Conservation (phyloP, 2,797 vertebrate species). For the Podarcis lilfordi region DNA sequence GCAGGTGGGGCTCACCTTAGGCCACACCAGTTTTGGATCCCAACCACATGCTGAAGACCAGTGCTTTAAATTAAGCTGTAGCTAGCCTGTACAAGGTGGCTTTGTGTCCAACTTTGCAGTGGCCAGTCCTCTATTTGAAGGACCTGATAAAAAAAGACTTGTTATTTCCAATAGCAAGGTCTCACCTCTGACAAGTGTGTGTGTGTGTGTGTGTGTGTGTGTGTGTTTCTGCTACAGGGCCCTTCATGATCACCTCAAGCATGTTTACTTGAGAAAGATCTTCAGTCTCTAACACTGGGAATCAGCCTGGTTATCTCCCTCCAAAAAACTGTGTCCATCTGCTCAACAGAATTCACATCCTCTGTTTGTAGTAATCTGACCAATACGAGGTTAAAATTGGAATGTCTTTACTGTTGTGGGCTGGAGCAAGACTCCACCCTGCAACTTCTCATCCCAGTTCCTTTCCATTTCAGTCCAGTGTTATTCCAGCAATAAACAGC, state of each 20-base stretch:
- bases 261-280: not conserved
- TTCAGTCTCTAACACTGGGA: not conserved
- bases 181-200: too few relatives aligned
- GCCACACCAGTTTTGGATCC: too few relatives aligned
- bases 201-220: too few relatives aligned
- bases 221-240: not conserved
- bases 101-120: too few relatives aligned
- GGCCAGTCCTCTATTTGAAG: too few relatives aligned
- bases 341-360: not conserved
- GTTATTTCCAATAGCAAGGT: too few relatives aligned
- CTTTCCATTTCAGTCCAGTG: not conserved
- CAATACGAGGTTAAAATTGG: not conserved
- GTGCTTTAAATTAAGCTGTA: too few relatives aligned
- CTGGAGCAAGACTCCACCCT: not conserved
- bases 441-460: not conserved
- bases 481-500: not conserved
- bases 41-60: too few relatives aligned
- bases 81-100: too few relatives aligned
- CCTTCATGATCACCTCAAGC: not conserved
- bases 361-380: not conserved
- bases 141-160: too few relatives aligned
- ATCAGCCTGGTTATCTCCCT: not conserved
- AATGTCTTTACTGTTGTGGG: not conserved
- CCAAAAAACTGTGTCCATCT: not conserved
- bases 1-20: too few relatives aligned